Evolutionary conservation across 1,140 invertebrate species (phyloP), one percentile per base, ranked within the genome.

Genomic region (Tribolium madens): DNA sequence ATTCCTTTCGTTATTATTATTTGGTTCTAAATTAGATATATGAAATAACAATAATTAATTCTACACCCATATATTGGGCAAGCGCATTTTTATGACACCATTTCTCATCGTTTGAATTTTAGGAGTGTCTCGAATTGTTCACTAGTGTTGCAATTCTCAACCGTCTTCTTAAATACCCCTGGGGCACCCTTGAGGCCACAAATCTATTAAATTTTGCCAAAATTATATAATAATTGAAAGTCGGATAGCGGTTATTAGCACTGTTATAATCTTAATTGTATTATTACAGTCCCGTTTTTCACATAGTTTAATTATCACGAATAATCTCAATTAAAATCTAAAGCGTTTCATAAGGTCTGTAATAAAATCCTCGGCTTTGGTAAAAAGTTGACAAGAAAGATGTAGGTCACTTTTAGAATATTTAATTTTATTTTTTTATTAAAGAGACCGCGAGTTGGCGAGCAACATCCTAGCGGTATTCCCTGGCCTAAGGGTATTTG

Each of bases 261-360:
- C 57, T 64, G 57, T 64, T 64, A 64, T 33, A 57, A 60, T 60
- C 53, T 60, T 60, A 60, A 64, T 64, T 57, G 18, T 57, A 57
- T 57, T 60, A 60, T 60, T n/a, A 64, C 17, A 33, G 21, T 64
- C 26, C 57, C 57, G 57, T 64, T 64, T 64, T 64, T 64, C 57
- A 64, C 57, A 64, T 26, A 64, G 57, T 64, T 64, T 64, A 64
- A 64, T 64, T 64, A 64, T 21, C 3, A 33, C 31, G 21, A 0
- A 31, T 33, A 33, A 64, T 64, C 57, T 12, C 57, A 64, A 64
- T 64, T 64, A 64, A 33, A 50, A 31, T 33, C 26, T 33, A 33
- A 64, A 13, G 26, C 2, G n/a, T 64, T 31, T 33, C 31, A 3
- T 3, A 14, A 26, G 14, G 3, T 17, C 17, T 13, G n/a, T 13